Evolutionary conservation across 2,113 vertebrate species (phyloP).

Genomic region (Myotis davidii): DNA sequence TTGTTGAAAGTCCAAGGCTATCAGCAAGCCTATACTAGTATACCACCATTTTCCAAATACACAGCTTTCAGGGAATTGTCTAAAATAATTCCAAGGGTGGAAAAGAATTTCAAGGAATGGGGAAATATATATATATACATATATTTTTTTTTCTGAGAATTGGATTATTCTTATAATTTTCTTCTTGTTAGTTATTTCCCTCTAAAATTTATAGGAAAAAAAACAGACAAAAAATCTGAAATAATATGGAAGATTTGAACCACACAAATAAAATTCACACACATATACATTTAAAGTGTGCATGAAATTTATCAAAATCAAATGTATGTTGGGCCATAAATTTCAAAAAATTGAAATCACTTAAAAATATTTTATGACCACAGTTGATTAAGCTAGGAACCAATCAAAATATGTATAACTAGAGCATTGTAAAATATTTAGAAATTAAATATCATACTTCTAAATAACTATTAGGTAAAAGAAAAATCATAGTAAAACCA

Average conservation of each 20-base stretch:
- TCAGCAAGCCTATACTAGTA: neutral
- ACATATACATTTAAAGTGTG: neutral
- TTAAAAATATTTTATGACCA: slow-evolving; percentile 30
- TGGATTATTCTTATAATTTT: slow-evolving; percentile 3
- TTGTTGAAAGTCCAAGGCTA: slow-evolving; percentile 11
- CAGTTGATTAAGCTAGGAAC: slow-evolving; percentile 25
- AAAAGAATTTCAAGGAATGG: neutral
- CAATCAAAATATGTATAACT: neutral
- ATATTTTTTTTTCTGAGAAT: neutral
- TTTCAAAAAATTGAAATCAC: slow-evolving; percentile 22
- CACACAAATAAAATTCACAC: neutral
- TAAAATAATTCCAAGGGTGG: neutral
- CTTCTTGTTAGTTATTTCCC: neutral
- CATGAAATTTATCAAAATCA: slow-evolving; percentile 41
- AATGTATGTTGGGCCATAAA: neutral
- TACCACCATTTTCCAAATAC: neutral
- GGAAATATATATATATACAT: too few species aligned
- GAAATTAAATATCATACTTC: slow-evolving; percentile 18
- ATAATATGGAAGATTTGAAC: neutral
- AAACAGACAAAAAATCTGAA: neutral
- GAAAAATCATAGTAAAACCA: slow-evolving; percentile 27
- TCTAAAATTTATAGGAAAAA: neutral
- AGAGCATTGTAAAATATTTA: slow-evolving; percentile 12
- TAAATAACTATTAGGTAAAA: slow-evolving; percentile 31
- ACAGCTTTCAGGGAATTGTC: slow-evolving; percentile 7